Percentiles rank a stretch among this genome's conserved stretches.
phyloP scores from a whole-genome alignment of 2,113 vertebrate genomes.

The Stomatorhinus ivindoensis region DNA sequence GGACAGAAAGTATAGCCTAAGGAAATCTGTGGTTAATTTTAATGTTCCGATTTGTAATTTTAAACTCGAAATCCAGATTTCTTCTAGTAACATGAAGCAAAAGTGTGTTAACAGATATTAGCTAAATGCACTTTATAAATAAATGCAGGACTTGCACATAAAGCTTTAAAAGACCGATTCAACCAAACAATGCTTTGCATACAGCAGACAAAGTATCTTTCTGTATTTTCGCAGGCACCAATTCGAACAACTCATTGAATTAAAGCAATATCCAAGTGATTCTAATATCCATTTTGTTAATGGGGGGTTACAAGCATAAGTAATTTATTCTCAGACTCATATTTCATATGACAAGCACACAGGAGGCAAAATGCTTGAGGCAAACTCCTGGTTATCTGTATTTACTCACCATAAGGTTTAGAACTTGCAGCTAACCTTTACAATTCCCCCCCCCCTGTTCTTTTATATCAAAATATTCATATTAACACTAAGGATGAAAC shows the following conservation, averaged over 20 bases:
- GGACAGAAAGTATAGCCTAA: background rate
- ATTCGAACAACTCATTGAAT: background rate
- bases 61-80: background rate
- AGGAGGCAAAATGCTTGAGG: background rate
- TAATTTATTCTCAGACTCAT: background rate
- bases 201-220: background rate
- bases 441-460: background rate
- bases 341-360: background rate
- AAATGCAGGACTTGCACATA: background rate
- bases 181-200: background rate
- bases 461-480: background rate
- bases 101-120: background rate
- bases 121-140: background rate
- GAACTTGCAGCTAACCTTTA: background rate
- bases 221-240: background rate
- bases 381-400: background rate
- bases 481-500: background rate
- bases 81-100: background rate
- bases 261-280: background rate
- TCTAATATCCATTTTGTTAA: background rate
- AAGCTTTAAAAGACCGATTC: background rate
- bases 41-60: background rate
- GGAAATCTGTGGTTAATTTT: background rate
- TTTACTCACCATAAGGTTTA: background rate
- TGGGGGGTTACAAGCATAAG: background rate